Base-by-base conservation (phyloP, 1,140 invertebrate species). In the Whitmania pigra region DNA sequence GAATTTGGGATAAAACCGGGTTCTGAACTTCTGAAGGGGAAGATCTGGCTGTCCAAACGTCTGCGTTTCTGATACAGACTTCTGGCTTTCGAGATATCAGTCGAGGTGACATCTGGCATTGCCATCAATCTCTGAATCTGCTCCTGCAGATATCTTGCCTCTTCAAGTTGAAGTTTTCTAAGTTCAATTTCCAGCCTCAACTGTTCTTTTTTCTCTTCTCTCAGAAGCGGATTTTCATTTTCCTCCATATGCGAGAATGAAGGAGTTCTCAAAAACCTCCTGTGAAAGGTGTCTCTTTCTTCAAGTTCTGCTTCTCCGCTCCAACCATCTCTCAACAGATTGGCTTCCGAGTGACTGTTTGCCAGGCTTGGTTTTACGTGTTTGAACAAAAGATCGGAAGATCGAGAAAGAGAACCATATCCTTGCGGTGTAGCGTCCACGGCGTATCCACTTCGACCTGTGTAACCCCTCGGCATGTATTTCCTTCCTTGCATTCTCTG, bases 141-240 rank as follows among this genome's bases (percentile, higher is more conserved):
- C 60, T 85, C 83, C 76, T 87, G 86, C 7, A 87, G 78, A 36
- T 85, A 79, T 9, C 85, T 83, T 69, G 86, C 85, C 74, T 87
- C 86, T 76, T 87, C 86, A n/a, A 88, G 85, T 76, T 87, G 86
- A 72, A 84, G 83, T 69, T 86, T 82, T 5, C 87, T 78, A 49
- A 86, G 80, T 6, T 86, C 86, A 72, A 88, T 88, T 78, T 88
- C 87, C 17, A 85, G 85, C 77, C 87, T 87, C 63, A 88, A 85
- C 74, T 84, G 74, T 25, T 67, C 29, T 53, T 72, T 72, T 36
- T 68, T 66, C 53, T 67, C 57, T 49, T 74, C 73, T 67, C 71
- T 74, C 72, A 53, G 43, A 15, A 49, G 68, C 22, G 66, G 53
- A 53, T 70, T 70, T 25, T 84, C 80, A 73, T 85, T 83, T 53